Evolutionary conservation across 1,140 invertebrate genomes (phyloP).

Genomic region (Neuroterus valhalla): DNA sequence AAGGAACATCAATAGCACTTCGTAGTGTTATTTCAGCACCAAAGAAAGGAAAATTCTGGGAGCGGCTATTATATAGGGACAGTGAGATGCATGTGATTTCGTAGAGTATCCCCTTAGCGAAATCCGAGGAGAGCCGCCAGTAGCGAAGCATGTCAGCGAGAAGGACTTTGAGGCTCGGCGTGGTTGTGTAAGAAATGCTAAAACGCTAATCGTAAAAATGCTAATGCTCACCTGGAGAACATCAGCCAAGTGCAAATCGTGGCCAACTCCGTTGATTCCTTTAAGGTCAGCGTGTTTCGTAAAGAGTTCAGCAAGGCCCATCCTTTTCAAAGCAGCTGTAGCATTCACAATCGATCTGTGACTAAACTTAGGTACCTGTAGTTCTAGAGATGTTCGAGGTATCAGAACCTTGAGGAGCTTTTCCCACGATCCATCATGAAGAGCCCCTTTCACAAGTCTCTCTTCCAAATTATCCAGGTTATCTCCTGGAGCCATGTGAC

Average conservation of each 20-base stretch:
- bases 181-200: too few relatives aligned
- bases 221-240: slow-evolving; percentile 81
- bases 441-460: slow-evolving; percentile 79
- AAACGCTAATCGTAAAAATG: background rate
- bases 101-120: too few relatives aligned
- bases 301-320: slow-evolving; percentile 88
- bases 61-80: too few relatives aligned
- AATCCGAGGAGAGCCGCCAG: too few relatives aligned
- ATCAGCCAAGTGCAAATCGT: slow-evolving; percentile 86
- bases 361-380: slow-evolving; percentile 88
- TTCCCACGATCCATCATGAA: slow-evolving; percentile 83
- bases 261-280: slow-evolving; percentile 84
- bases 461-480: slow-evolving; percentile 84
- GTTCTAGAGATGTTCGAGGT: slow-evolving; percentile 83
- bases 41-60: too few relatives aligned
- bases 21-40: too few relatives aligned
- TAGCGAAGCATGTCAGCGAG: too few relatives aligned
- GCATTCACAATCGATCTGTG: slow-evolving; percentile 88
- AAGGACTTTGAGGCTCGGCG: too few relatives aligned
- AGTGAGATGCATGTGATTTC: too few relatives aligned
- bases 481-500: slow-evolving; percentile 83
- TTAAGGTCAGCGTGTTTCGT: slow-evolving; percentile 84
- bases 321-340: slow-evolving; percentile 82
- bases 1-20: too few relatives aligned
- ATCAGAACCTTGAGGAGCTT: slow-evolving; percentile 83